phyloP scores from a whole-genome alignment of 53 echinoderm and acorn worm species.

The Patiria pectinifera region DNA sequence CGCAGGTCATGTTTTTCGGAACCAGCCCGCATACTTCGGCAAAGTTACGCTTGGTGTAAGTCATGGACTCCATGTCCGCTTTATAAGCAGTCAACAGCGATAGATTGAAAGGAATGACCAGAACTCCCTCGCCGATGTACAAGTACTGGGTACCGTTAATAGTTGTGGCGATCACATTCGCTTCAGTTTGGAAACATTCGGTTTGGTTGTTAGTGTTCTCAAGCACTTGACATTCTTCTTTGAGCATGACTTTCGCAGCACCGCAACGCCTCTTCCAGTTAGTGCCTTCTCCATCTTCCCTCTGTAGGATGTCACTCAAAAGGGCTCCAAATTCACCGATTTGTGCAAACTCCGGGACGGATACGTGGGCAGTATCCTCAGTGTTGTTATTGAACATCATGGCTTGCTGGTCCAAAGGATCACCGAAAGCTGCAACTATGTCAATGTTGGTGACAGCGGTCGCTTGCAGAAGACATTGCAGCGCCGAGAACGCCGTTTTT shows the following conservation, averaged over 20 bases:
- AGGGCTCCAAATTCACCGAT: not conserved
- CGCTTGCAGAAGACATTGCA: constrained; percentile 19
- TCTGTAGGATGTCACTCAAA: not conserved
- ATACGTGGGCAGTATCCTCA: not conserved
- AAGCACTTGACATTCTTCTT: not conserved
- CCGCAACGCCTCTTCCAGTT: constrained; percentile 4
- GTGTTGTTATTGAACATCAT: not conserved
- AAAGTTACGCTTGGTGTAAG: not conserved
- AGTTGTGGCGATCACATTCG: not conserved
- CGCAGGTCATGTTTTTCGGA: constrained; percentile 3
- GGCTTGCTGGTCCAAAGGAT: not conserved
- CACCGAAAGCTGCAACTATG: not conserved
- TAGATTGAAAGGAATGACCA: not conserved
- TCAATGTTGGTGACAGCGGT: not conserved
- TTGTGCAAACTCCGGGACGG: not conserved
- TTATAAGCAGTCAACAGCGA: not conserved
- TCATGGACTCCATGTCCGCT: not conserved
- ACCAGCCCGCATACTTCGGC: not conserved
- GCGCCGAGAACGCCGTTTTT: not conserved
- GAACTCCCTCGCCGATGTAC: not conserved
- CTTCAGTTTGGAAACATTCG: not conserved
- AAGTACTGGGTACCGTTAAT: constrained; percentile 18
- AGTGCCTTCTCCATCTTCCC: not conserved
- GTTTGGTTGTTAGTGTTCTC: not conserved
- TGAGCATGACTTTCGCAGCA: not conserved